Evolutionary conservation across 2,888 invertebrate species (phyloP).

Genomic region (Parasteatoda lunata): DNA sequence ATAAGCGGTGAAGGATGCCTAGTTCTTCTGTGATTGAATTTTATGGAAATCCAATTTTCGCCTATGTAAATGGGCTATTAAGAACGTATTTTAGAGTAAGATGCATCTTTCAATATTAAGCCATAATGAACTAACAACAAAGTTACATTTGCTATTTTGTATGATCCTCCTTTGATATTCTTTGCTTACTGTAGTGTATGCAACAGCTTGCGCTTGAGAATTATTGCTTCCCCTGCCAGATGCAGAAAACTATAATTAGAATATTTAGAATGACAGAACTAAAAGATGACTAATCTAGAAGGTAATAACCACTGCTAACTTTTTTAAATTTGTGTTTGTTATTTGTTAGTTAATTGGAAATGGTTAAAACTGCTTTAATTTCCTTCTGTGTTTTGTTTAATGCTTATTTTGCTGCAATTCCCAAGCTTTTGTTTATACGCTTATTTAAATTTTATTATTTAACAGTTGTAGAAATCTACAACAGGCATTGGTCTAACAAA

Average conservation of each 20-base stretch:
- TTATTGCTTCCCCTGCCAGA: neutral
- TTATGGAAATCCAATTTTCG: neutral
- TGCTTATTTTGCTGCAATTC: too few relatives aligned
- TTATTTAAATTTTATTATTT: too few relatives aligned
- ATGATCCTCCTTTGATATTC: neutral
- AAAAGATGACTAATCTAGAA: neutral
- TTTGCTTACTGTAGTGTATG: neutral
- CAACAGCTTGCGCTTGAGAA: slow-evolving; percentile 1
- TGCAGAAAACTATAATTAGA: neutral
- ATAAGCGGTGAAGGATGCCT: neutral
- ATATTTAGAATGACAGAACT: neutral
- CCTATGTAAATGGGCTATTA: neutral
- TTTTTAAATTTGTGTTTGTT: too few relatives aligned
- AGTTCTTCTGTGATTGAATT: neutral
- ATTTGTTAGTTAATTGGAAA: too few relatives aligned
- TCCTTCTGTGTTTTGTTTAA: too few relatives aligned
- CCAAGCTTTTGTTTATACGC: too few relatives aligned
- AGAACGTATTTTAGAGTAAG: neutral
- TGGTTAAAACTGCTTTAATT: too few relatives aligned
- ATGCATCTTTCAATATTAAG: neutral
- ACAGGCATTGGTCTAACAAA: too few relatives aligned
- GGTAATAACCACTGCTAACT: neutral
- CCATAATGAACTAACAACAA: too few relatives aligned
- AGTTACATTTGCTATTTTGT: too few relatives aligned
- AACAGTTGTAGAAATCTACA: too few relatives aligned